phyloP scores from a whole-genome alignment of 2,888 invertebrate species.

The Nomada ruficornis region DNA sequence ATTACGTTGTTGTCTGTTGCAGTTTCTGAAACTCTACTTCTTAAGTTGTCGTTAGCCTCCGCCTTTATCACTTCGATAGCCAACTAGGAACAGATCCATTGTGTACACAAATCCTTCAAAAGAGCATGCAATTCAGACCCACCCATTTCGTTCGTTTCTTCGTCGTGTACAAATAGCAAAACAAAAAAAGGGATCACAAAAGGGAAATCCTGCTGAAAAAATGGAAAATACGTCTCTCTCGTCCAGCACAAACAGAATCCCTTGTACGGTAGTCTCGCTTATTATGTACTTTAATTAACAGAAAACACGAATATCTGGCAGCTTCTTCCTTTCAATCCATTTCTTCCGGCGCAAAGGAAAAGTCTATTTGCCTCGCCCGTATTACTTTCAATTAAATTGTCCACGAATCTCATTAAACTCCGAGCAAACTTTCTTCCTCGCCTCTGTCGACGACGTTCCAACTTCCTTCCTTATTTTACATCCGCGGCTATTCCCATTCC shows the following conservation, averaged over 20 bases:
- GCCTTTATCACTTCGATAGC: too few relatives aligned
- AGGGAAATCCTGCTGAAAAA: background rate
- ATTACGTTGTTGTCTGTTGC: too few relatives aligned
- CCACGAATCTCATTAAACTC: slow-evolving; percentile 57
- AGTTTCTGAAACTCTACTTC: too few relatives aligned
- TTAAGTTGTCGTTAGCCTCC: too few relatives aligned
- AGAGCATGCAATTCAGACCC: background rate
- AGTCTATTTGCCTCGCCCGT: slow-evolving; percentile 44
- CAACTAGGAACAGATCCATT: too few relatives aligned
- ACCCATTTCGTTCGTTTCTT: background rate
- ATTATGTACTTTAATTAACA: slow-evolving; percentile 54
- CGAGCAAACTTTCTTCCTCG: slow-evolving; percentile 36
- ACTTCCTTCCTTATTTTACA: background rate
- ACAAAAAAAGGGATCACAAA: background rate
- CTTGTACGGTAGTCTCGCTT: slow-evolving; percentile 27
- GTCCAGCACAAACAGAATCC: slow-evolving; percentile 9
- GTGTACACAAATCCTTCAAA: too few relatives aligned
- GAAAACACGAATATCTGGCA: slow-evolving; percentile 39
- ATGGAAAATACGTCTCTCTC: background rate
- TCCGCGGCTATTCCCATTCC: background rate
- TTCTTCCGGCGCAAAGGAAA: slow-evolving; percentile 19
- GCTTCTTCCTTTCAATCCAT: slow-evolving; percentile 26
- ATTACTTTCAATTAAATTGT: slow-evolving; percentile 61
- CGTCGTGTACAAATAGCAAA: background rate
- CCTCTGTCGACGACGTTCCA: slow-evolving; percentile 5